A percentile compares a stretch with the other conserved stretches of the same genome.
phyloP scores from a whole-genome alignment of 2,113 vertebrate genomes.

The Lethenteron camtschaticum region DNA sequence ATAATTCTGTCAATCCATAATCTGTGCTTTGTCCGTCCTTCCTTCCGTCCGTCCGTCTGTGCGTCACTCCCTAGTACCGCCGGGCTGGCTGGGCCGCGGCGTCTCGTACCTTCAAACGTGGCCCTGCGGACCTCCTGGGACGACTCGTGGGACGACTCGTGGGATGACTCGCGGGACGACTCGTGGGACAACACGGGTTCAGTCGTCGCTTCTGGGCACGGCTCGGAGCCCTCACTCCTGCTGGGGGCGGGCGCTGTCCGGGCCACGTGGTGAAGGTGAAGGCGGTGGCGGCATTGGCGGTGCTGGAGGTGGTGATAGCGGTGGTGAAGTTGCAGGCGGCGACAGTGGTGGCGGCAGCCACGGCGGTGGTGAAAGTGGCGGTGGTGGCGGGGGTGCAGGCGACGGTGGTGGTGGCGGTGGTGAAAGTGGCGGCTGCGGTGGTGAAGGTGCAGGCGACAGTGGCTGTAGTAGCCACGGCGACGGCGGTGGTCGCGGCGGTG shows the following conservation, averaged over 20 bases:
- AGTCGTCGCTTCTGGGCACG: rapidly evolving
- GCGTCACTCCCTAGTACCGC: neutral
- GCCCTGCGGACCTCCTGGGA: neutral
- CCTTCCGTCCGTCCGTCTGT: too few relatives aligned
- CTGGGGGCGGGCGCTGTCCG: too few relatives aligned
- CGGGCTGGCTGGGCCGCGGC: neutral
- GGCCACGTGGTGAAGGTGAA: too few relatives aligned
- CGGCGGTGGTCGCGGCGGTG: slow-evolving; percentile 10
- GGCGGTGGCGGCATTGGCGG: too few relatives aligned
- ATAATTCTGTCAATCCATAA: neutral
- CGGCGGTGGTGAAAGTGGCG: too few relatives aligned
- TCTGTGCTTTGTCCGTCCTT: too few relatives aligned
- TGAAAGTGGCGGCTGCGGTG: rapidly evolving
- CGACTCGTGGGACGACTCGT: neutral
- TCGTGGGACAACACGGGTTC: rapidly evolving
- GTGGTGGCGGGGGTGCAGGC: slow-evolving; percentile 3
- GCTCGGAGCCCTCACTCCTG: too few relatives aligned
- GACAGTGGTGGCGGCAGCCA: neutral
- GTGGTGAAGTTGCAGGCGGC: too few relatives aligned
- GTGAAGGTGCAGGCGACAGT: too few relatives aligned
- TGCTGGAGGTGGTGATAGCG: too few relatives aligned
- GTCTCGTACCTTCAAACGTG: neutral
- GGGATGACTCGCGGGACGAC: neutral
- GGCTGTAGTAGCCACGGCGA: neutral
- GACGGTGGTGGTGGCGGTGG: neutral